Evolutionary conservation across 1,140 invertebrate genomes (phyloP).

Genomic region (Apolygus lucorum): DNA sequence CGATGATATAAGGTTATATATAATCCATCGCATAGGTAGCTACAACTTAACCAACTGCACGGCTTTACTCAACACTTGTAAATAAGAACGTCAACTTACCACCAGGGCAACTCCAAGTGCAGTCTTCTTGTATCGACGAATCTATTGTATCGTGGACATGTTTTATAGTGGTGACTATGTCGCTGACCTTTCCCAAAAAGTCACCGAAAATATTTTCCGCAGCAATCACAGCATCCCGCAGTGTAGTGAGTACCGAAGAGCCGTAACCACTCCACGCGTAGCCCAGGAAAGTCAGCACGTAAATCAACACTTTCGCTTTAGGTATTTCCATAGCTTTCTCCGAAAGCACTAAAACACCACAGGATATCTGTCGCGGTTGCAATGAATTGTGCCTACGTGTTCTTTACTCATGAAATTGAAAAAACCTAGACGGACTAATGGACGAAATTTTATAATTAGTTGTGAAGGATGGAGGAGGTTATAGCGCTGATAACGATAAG

Average conservation of each 20-base stretch:
- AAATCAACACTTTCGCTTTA: conserved; percentile 64
- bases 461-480: too few relatives aligned
- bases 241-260: conserved; percentile 57
- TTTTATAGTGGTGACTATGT: conserved; percentile 63
- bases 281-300: conserved; percentile 61
- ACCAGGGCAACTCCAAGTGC: conserved; percentile 61
- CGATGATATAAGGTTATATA: too few relatives aligned
- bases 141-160: conserved; percentile 72
- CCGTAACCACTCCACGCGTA: conserved; percentile 72
- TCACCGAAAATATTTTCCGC: conserved; percentile 67
- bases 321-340: conserved; percentile 50
- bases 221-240: conserved; percentile 65
- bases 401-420: too few relatives aligned
- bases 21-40: too few relatives aligned
- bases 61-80: too few relatives aligned
- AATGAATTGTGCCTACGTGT: too few relatives aligned
- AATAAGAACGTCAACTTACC: conserved; percentile 46
- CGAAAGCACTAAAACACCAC: neutral
- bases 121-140: conserved; percentile 73
- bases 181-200: conserved; percentile 62
- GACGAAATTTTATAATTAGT: too few relatives aligned
- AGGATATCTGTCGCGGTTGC: too few relatives aligned
- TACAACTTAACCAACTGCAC: too few relatives aligned
- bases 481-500: too few relatives aligned
- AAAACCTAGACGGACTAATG: too few relatives aligned